A percentile compares a stretch with the other conserved stretches of the same genome.
These are phyloP conservation scores for Coreoperca whiteheadi DNA, from an alignment of 2,113 vertebrate species.

Conservation along the genomic window DNA sequence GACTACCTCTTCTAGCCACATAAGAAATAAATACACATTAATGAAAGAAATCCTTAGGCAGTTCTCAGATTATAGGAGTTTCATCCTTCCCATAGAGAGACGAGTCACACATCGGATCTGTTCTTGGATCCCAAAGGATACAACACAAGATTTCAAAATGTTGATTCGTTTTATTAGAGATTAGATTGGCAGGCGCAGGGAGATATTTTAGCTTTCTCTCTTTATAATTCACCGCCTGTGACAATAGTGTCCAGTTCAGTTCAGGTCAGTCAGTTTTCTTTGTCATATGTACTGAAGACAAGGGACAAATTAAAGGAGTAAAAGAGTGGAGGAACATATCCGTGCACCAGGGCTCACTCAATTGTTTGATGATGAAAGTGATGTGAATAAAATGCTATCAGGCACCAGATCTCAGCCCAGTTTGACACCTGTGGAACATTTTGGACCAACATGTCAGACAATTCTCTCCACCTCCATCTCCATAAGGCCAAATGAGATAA, in stretches of 20 bases:
- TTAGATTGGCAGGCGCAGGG: not conserved
- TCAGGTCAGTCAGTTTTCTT: too few relatives aligned
- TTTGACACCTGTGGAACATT: too few relatives aligned
- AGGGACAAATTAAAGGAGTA: too few relatives aligned
- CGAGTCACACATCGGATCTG: not conserved
- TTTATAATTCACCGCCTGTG: not conserved
- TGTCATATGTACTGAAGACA: too few relatives aligned
- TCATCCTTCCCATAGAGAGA: not conserved
- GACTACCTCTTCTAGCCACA: not conserved
- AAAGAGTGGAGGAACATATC: too few relatives aligned
- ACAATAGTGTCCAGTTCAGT: not conserved
- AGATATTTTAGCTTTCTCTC: not conserved
- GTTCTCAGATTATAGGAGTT: not conserved
- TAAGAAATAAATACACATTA: conserved; percentile 11
- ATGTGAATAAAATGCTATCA: too few relatives aligned
- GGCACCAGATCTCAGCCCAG: too few relatives aligned
- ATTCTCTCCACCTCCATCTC: too few relatives aligned
- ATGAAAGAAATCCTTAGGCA: not conserved
- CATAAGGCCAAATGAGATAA: too few relatives aligned
- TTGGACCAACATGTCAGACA: too few relatives aligned
- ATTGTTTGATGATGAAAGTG: too few relatives aligned
- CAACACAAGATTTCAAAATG: not conserved
- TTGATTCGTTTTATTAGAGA: not conserved
- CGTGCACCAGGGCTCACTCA: too few relatives aligned
- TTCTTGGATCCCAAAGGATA: not conserved